Base-by-base conservation (phyloP, 37 sponge, comb jelly and placozoan genomes). In the Oscarella lobularis region DNA sequence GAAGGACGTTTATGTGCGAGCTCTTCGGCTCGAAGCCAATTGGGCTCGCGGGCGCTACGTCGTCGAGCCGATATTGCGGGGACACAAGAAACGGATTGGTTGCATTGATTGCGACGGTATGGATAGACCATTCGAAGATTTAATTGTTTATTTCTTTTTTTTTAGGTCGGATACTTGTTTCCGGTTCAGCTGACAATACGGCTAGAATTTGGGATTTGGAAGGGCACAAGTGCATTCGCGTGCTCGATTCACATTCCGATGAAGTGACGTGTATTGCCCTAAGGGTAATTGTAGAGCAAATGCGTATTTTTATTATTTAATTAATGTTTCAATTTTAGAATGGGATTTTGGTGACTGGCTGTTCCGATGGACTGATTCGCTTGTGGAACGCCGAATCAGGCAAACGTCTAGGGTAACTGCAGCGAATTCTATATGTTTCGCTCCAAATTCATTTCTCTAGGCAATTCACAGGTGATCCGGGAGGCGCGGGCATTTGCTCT, bases 171-270 rank as follows among this genome's bases (percentile, higher is more conserved):
- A n/a, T n/a, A n/a, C 14, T 20, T 48, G 87, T 89, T 9, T 85
- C 90, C 0, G 87, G 90, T 0, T 89, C 94, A 54, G 39, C 66
- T 34, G 90, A 93, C 69, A 69, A 73, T 72, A 67, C 85, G 31
- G 82, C 66, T 33, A 54, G 81, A n/a, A 54, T 93, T 20, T 93
- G 94, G 94, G 73, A 74, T 65, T 38, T 81, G 72, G 36, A 41
- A 38, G 41, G 87, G 6, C 74, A 74, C 37, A 54, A 76, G 27
- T 81, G 84, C 35, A 20, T 79, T 2, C 80, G 81, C 60, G 72
- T 77, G 4, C 66, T 85, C n/a, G 87, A 89, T 14, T 41, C 75
- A 36, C 90, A 86, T 72, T 81, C 85, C 41, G 94, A 89, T 73
- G 80, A 74, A 67, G 87, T 93, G 35, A 88, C 79, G 36, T 65